A percentile compares a stretch with the other conserved stretches of the same genome.
phyloP scores from a whole-genome alignment of 1,140 invertebrate genomes.

The Camponotus floridanus region DNA sequence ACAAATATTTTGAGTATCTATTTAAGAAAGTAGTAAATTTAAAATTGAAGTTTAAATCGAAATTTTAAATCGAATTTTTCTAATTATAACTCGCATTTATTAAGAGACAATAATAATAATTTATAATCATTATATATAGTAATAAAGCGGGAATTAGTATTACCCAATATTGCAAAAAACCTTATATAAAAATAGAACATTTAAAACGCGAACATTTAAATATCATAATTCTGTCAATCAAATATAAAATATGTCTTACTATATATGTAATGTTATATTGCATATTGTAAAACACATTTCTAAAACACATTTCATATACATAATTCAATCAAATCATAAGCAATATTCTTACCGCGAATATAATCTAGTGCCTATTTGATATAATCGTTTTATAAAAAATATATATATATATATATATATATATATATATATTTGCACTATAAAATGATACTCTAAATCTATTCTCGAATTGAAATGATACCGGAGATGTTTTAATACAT shows the following conservation, averaged over 20 bases:
- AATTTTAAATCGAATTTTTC: not conserved
- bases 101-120: conserved; percentile 69
- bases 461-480: conserved; percentile 10
- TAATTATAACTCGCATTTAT: not conserved
- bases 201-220: not conserved
- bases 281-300: not conserved
- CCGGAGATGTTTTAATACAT: not conserved
- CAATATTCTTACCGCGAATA: conserved; percentile 38
- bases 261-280: conserved; percentile 15
- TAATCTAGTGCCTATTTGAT: conserved; percentile 57
- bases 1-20: not conserved
- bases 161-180: conserved; percentile 63
- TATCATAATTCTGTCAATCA: not conserved
- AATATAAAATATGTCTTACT: conserved; percentile 8
- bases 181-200: conserved; percentile 13
- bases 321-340: conserved; percentile 32
- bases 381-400: conserved; percentile 32
- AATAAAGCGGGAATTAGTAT: conserved; percentile 63
- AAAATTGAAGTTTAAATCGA: no score
- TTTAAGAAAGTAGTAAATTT: not conserved
- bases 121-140: conserved; percentile 11
- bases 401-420: not conserved
- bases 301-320: conserved; percentile 17
- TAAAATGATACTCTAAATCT: not conserved
- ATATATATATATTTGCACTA: conserved; percentile 8